Conservation (phyloP, 1,140 invertebrate genomes). For the Tachypleus tridentatus region DNA sequence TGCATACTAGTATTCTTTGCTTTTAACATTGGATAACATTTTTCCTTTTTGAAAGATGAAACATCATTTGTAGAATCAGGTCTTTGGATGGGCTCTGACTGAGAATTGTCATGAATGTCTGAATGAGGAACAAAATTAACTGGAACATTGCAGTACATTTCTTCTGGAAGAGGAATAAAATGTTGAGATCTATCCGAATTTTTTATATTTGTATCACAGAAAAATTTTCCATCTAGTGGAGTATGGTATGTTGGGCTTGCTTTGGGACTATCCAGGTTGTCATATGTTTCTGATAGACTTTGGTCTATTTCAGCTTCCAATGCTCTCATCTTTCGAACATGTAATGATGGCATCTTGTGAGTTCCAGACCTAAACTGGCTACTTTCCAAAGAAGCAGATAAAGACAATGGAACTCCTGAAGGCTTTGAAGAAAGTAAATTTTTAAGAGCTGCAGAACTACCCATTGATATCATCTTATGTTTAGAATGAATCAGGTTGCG, state of each 20-base stretch:
- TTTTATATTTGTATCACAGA: neutral
- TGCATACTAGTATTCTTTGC: too few relatives aligned
- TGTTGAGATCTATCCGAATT: conserved; percentile 6
- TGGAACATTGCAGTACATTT: conserved; percentile 30
- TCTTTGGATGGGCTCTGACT: conserved; percentile 31
- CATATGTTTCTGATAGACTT: conserved; percentile 75
- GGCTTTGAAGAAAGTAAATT: conserved; percentile 73
- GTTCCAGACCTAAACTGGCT: conserved; percentile 8
- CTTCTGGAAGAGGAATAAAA: conserved; percentile 18
- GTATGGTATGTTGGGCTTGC: conserved; percentile 30
- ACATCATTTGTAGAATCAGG: too few relatives aligned
- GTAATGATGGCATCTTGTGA: conserved; percentile 52
- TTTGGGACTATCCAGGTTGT: conserved; percentile 63
- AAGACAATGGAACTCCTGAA: conserved; percentile 27
- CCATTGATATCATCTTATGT: conserved; percentile 95
- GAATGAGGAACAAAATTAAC: conserved; percentile 30
- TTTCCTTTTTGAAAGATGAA: too few relatives aligned
- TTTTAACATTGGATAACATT: too few relatives aligned
- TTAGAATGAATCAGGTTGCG: conserved; percentile 86
- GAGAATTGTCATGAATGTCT: conserved; percentile 37
- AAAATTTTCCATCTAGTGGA: neutral
- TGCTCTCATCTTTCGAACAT: conserved; percentile 71
- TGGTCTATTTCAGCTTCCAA: conserved; percentile 78
- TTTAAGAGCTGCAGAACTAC: conserved; percentile 82
- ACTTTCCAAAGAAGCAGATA: conserved; percentile 8